Percentiles rank a stretch among this genome's conserved stretches.
phyloP scores from a whole-genome alignment of 2,797 vertebrate genomes.

The Chloroceryle amazona region DNA sequence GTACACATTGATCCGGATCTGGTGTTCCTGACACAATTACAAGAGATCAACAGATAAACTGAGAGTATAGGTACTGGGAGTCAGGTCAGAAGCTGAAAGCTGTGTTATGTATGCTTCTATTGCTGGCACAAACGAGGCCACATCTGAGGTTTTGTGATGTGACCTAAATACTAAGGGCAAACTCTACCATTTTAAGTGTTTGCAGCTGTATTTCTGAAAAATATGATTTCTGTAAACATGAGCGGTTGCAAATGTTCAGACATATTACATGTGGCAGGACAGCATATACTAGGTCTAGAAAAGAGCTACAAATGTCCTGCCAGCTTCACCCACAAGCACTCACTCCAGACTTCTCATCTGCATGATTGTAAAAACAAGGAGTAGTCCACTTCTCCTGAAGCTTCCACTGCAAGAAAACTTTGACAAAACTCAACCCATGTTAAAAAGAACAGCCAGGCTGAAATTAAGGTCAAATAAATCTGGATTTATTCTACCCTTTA shows the following conservation, averaged over 20 bases:
- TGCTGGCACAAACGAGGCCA: neutral
- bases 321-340: conserved; percentile 27
- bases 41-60: neutral
- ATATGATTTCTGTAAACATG: conserved; percentile 31
- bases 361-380: neutral
- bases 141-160: conserved; percentile 11
- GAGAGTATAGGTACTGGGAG: neutral
- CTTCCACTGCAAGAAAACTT: neutral
- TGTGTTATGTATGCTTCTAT: neutral
- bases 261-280: conserved; percentile 31
- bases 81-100: neutral
- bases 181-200: conserved; percentile 26
- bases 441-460: neutral
- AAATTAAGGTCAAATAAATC: neutral
- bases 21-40: neutral
- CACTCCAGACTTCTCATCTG: neutral
- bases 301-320: conserved; percentile 6
- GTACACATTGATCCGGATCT: neutral
- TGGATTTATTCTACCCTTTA: neutral
- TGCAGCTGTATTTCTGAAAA: conserved; percentile 62
- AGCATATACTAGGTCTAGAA: conserved; percentile 6
- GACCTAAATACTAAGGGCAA: conserved; percentile 50
- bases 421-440: neutral
- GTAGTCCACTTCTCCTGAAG: neutral
- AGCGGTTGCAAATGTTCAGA: conserved; percentile 49